phyloP scores from a whole-genome alignment of 30 jellyfish, hydroid and myxozoan genomes.

The Morbakka virulenta region DNA sequence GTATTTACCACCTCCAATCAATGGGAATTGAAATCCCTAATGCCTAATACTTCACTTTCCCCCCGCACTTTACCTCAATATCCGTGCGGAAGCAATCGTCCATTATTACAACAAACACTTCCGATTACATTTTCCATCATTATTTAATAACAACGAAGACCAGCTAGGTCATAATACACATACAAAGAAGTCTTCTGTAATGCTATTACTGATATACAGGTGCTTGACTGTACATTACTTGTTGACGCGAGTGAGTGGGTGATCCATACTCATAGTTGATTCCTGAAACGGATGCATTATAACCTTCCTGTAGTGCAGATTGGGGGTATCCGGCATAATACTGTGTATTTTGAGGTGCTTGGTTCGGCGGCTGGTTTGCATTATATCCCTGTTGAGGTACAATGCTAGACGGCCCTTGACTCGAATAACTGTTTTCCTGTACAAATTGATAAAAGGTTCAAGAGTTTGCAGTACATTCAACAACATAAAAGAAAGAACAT shows the following conservation, averaged over 20 bases:
- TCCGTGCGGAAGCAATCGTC: no score
- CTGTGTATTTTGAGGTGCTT: slow-evolving; percentile 37
- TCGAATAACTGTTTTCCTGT: slow-evolving; percentile 48
- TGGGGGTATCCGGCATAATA: slow-evolving; percentile 22
- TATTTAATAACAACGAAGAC: no score
- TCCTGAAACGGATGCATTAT: slow-evolving; percentile 37
- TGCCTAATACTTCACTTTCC: no score
- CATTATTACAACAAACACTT: no score
- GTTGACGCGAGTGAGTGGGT: slow-evolving; percentile 42
- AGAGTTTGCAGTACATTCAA: neutral
- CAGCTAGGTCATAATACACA: no score
- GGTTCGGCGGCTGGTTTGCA: slow-evolving; percentile 24
- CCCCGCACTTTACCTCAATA: no score
- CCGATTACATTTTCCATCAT: no score
- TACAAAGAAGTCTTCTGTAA: no score
- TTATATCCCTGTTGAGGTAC: slow-evolving; percentile 44
- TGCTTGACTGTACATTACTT: slow-evolving; percentile 65
- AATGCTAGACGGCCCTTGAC: slow-evolving; percentile 59
- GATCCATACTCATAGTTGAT: slow-evolving; percentile 31
- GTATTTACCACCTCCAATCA: no score
- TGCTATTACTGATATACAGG: slow-evolving; percentile 57
- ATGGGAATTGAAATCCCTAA: no score
- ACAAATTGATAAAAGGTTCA: neutral
- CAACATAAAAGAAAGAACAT: no score
- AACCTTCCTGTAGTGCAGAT: slow-evolving; percentile 34